Percentiles rank a stretch among this genome's conserved stretches.
These are phyloP conservation scores for Temnothorax ravouxi DNA, from an alignment of 2,888 invertebrate genomes.

Conservation along the genomic window DNA sequence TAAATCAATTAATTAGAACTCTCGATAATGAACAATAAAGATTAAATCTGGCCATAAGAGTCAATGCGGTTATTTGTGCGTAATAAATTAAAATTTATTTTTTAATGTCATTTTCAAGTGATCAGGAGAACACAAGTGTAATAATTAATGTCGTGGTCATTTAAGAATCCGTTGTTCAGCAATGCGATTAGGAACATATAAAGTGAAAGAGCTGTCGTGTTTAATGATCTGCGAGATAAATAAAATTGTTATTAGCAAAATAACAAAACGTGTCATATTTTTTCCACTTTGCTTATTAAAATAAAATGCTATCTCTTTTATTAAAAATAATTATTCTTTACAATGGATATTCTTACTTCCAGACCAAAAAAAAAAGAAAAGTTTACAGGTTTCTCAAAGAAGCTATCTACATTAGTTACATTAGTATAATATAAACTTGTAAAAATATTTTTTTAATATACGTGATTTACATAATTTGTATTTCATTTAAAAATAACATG, in stretches of 20 bases:
- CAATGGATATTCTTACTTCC: neutral
- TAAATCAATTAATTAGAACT: too few species aligned
- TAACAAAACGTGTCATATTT: neutral
- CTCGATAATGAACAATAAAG: too few species aligned
- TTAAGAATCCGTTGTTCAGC: too few species aligned
- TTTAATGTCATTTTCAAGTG: too few species aligned
- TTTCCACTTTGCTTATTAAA: neutral
- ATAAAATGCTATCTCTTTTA: neutral
- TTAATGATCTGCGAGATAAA: neutral
- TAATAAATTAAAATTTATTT: too few species aligned
- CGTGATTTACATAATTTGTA: neutral
- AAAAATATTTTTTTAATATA: neutral
- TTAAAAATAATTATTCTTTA: neutral
- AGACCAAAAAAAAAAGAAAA: neutral
- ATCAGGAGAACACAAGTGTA: too few species aligned
- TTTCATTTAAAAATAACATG: neutral
- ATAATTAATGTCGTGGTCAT: too few species aligned
- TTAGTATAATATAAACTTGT: neutral
- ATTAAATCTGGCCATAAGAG: too few species aligned
- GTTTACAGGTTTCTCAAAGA: neutral
- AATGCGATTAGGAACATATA: too few species aligned
- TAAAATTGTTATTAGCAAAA: slow-evolving; percentile 7
- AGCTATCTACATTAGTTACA: neutral
- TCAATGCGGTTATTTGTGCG: too few species aligned
- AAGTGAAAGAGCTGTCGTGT: too few species aligned